phyloP scores from a whole-genome alignment of 1,140 invertebrate species.

The Probaryconus sp. region DNA sequence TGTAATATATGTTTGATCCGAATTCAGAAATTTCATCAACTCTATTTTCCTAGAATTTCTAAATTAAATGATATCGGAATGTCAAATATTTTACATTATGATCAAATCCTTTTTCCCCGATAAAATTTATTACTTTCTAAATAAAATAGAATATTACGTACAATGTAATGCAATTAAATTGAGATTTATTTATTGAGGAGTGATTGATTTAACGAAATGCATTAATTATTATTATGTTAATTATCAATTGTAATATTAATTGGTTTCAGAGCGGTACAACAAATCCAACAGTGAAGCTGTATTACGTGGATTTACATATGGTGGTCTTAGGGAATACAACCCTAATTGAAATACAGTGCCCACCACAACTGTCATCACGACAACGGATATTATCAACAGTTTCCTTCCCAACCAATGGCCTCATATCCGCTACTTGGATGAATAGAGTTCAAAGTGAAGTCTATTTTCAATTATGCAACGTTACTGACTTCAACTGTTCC shows the following conservation, averaged over 20 bases:
- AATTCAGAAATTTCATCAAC: too few species aligned
- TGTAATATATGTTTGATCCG: too few species aligned
- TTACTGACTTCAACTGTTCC: conserved; percentile 76
- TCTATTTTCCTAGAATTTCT: too few species aligned
- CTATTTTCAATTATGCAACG: conserved; percentile 79
- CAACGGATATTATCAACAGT: conserved; percentile 86
- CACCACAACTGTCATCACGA: conserved; percentile 69
- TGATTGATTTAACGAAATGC: too few species aligned
- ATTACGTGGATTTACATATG: conserved; percentile 81
- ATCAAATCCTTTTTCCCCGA: too few species aligned
- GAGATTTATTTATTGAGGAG: too few species aligned
- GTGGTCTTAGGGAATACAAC: conserved; percentile 71
- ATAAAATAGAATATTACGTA: too few species aligned
- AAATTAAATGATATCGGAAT: too few species aligned
- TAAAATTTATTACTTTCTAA: too few species aligned
- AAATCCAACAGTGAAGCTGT: conserved; percentile 87
- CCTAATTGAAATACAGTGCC: conserved; percentile 77
- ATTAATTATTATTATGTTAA: too few species aligned
- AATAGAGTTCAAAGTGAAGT: conserved; percentile 90
- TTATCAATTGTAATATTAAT: conserved; percentile 25
- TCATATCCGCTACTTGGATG: conserved; percentile 88
- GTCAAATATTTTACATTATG: too few species aligned
- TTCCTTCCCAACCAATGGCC: conserved; percentile 85
- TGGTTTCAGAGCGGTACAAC: conserved; percentile 83
- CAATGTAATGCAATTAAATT: too few species aligned